Percentiles rank a stretch among this genome's conserved stretches.
phyloP scores from a whole-genome alignment of 2,113 vertebrate genomes.

The Rhea americana region DNA sequence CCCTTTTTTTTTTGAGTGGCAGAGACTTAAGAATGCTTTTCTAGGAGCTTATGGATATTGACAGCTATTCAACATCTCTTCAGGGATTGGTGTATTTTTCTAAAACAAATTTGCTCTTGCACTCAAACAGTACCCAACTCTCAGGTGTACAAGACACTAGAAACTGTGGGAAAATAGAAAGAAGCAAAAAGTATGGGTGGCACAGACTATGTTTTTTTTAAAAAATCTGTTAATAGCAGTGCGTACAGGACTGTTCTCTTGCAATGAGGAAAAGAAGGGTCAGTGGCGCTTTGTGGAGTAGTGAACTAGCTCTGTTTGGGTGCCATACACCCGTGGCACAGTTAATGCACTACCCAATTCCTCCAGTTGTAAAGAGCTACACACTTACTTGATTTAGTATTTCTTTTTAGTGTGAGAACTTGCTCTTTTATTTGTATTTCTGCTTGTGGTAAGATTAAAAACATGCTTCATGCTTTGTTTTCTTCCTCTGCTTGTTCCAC shows the following conservation, averaged over 20 bases:
- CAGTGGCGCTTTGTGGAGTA: neutral
- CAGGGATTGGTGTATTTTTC: neutral
- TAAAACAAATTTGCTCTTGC: neutral
- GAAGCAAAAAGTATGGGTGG: neutral
- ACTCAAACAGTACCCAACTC: fast-evolving
- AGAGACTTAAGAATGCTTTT: neutral
- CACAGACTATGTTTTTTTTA: neutral
- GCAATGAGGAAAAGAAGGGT: neutral
- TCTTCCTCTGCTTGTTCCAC: neutral
- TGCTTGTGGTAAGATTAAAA: neutral
- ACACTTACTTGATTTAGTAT: neutral
- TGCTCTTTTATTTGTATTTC: neutral
- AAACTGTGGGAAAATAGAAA: neutral
- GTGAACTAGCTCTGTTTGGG: fast-evolving
- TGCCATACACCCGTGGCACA: neutral
- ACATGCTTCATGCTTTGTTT: fast-evolving
- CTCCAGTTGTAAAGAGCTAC: neutral
- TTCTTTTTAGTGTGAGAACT: neutral
- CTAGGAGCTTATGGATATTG: neutral
- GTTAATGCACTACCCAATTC: neutral
- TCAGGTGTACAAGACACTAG: neutral
- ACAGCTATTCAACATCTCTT: neutral
- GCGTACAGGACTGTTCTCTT: neutral
- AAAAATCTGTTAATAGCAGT: neutral
- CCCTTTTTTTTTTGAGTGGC: neutral